phyloP scores from a whole-genome alignment of 2,113 vertebrate species.

The Siniperca knerii region DNA sequence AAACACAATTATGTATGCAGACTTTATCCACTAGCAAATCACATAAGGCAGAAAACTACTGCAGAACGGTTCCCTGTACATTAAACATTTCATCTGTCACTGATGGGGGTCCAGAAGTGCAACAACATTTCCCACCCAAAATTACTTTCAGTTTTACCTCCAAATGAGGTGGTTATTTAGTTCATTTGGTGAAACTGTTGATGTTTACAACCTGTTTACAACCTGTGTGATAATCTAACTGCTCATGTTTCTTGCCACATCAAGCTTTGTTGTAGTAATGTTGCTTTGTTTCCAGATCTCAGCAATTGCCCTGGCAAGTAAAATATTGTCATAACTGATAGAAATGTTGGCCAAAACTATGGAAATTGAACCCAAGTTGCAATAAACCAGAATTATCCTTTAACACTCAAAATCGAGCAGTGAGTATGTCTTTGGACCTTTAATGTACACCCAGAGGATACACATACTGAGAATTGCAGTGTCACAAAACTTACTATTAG shows the following conservation, averaged over 20 bases:
- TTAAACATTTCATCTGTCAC: neutral
- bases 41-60: neutral
- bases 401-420: neutral
- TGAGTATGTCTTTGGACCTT: neutral
- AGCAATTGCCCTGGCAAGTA: neutral
- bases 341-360: neutral
- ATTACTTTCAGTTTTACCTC: neutral
- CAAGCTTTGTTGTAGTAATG: neutral
- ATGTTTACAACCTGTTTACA: no score
- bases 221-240: neutral
- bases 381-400: neutral
- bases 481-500: neutral
- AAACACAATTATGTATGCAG: slow-evolving; percentile 18
- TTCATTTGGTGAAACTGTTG: neutral
- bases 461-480: neutral
- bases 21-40: slow-evolving; percentile 18
- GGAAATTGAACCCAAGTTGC: neutral
- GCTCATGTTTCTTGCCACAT: neutral
- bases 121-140: neutral
- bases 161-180: neutral
- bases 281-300: neutral
- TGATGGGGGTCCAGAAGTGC: neutral
- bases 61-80: neutral
- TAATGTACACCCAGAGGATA: neutral
- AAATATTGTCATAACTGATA: neutral